Percentiles rank a stretch among this genome's conserved stretches.
phyloP scores from a whole-genome alignment of 2,113 vertebrate genomes.

The Nymphicus hollandicus region DNA sequence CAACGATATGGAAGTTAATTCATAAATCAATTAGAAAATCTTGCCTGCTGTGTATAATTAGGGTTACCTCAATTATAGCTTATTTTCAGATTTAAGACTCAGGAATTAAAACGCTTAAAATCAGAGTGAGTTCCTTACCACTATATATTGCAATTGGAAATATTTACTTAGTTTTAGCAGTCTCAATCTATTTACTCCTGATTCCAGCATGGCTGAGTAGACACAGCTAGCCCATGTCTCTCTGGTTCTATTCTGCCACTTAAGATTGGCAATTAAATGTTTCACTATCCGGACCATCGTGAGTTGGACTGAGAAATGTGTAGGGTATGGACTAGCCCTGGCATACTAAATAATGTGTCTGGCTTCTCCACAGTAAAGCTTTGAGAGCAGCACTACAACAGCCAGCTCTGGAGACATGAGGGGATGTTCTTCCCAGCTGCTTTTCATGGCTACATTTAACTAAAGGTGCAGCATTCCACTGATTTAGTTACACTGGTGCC shows the following conservation, averaged over 20 bases:
- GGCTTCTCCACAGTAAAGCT: neutral
- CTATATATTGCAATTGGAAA: neutral
- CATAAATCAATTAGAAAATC: conserved; percentile 58
- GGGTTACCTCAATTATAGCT: conserved; percentile 54
- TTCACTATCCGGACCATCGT: neutral
- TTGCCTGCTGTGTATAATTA: conserved; percentile 57
- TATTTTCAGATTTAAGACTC: conserved; percentile 40
- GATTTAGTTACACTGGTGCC: conserved; percentile 27
- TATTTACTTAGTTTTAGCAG: neutral
- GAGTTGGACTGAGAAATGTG: neutral
- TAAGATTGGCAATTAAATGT: neutral
- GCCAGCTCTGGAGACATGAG: neutral
- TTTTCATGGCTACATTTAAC: neutral
- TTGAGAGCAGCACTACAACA: neutral
- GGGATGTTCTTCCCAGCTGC: neutral
- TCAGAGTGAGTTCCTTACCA: conserved; percentile 5
- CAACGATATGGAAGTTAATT: conserved; percentile 21
- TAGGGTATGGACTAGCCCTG: neutral
- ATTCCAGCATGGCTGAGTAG: neutral
- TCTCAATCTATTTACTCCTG: neutral
- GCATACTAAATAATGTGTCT: neutral
- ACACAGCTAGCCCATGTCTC: neutral
- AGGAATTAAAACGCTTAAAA: conserved; percentile 41
- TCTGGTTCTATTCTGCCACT: neutral
- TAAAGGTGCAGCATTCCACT: conserved; percentile 19